Base-by-base conservation (phyloP, 1,140 invertebrate species). In the Drosophila sturtevanti region DNA sequence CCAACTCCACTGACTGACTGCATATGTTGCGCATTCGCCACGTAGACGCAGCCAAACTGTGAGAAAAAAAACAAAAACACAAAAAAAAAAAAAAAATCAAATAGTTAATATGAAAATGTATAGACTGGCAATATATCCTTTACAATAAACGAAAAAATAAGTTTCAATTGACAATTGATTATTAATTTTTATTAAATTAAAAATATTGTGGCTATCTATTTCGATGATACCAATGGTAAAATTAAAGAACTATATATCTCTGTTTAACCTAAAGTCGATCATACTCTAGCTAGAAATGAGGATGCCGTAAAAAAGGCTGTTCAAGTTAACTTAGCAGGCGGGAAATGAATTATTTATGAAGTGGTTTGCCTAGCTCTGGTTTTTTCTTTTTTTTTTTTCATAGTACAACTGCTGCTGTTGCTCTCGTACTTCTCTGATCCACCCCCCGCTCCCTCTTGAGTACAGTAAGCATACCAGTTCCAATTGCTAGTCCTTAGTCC, bases 341-440 rank as follows among this genome's bases (percentile, higher is more conserved):
- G 80, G 79, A 89, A 91, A 90, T 91, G 89, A 91, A 91, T 91
- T 91, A 91, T 91, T 91, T 91, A 91, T 91, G 89, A 91, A 91
- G 89, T 89, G 89, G 79, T 87, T 77, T 86, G 78, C 73, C 72
- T 68, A 63, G 63, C 68, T 75, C 64, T 77, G 74, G 68, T 77
- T 68, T 75, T 68, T 56, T 62, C 72, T 68, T 62, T 72, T 68
- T 56, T 62, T 77, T 68, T 62, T 72, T 56, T 44, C 27, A n/a
- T 44, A 63, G 3, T 31, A 18, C 21, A 34, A 7, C 38, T 48
- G 22, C 44, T 31, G 34, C 16, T 24, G 11, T 18, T 31, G 16
- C 41, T n/a, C 22, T 22, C 18, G n/a, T 61, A 10, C 44, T 21
- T 21, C 44, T 11, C 44, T 48, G 16, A 48, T 31, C 0, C 16